Evolutionary conservation across 2,888 invertebrate genomes (phyloP).

Genomic region (Himalopsyche kuldschensis): DNA sequence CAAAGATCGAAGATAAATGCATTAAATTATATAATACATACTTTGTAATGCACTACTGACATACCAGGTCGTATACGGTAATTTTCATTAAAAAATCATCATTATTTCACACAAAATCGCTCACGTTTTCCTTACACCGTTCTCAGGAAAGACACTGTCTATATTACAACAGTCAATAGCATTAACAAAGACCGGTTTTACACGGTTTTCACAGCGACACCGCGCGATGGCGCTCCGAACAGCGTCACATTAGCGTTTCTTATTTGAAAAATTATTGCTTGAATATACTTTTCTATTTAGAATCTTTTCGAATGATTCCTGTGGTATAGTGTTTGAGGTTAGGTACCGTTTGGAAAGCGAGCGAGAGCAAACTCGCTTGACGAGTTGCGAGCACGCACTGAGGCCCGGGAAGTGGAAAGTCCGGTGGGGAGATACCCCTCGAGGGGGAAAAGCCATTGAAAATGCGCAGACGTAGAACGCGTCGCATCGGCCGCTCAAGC

Average conservation of each 20-base stretch:
- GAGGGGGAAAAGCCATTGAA: not conserved
- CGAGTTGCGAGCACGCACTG: constrained; percentile 6
- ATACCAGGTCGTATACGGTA: not conserved
- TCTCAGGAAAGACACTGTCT: not conserved
- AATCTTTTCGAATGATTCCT: not conserved
- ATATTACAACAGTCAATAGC: not conserved
- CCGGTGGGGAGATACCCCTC: not conserved
- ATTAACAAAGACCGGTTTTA: not conserved
- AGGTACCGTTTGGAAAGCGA: not conserved
- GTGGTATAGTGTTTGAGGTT: constrained; percentile 3
- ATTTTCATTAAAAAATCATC: not conserved
- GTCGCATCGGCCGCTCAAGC: constrained; percentile 5
- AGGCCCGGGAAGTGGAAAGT: not conserved
- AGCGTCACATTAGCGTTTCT: not conserved
- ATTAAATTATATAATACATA: not conserved
- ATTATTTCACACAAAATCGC: not conserved
- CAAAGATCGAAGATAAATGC: not conserved
- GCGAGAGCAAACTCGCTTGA: constrained; percentile 2
- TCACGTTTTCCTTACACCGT: not conserved
- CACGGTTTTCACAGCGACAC: not conserved
- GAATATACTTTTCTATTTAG: not conserved
- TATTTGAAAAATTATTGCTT: not conserved
- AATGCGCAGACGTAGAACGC: not conserved
- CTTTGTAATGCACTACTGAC: not conserved
- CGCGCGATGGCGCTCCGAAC: not conserved